phyloP scores from a whole-genome alignment of 2,113 vertebrate species.

The Cyphomyrus discorhynchus region DNA sequence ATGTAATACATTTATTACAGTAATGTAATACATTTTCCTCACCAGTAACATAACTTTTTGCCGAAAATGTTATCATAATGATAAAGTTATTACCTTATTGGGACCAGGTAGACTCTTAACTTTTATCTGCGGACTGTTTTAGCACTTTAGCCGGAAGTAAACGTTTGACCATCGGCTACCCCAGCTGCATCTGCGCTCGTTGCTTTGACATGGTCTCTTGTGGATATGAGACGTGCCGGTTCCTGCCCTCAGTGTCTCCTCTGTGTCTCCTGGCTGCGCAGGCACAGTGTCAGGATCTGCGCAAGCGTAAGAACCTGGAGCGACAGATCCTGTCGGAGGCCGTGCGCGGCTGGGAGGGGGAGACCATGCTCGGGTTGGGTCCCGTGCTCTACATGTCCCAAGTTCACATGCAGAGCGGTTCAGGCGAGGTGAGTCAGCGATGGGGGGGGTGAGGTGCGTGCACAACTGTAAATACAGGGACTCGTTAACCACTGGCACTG shows the following conservation, averaged over 20 bases:
- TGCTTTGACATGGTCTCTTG: background rate
- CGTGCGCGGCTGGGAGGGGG: conserved; percentile 91
- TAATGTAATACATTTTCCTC: background rate
- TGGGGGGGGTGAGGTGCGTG: background rate
- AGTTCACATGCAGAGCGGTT: conserved; percentile 74
- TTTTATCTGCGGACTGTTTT: background rate
- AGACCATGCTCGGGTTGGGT: conserved; percentile 82
- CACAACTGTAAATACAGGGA: background rate
- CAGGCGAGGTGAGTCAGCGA: conserved; percentile 71
- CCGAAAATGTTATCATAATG: no score
- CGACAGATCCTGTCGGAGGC: conserved; percentile 87
- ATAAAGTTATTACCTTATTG: background rate
- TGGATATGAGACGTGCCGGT: background rate
- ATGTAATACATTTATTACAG: background rate
- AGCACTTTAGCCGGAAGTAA: background rate
- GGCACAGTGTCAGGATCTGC: conserved; percentile 85
- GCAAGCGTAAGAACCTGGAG: conserved; percentile 89
- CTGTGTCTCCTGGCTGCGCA: conserved; percentile 34
- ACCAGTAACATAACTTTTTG: background rate
- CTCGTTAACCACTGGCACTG: background rate
- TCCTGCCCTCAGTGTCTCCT: background rate
- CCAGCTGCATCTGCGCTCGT: background rate
- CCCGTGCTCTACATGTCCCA: conserved; percentile 86
- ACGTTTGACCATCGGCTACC: background rate
- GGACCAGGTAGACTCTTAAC: background rate